phyloP scores from a whole-genome alignment of 2,113 vertebrate genomes.

The Ictidomys tridecemlineatus region DNA sequence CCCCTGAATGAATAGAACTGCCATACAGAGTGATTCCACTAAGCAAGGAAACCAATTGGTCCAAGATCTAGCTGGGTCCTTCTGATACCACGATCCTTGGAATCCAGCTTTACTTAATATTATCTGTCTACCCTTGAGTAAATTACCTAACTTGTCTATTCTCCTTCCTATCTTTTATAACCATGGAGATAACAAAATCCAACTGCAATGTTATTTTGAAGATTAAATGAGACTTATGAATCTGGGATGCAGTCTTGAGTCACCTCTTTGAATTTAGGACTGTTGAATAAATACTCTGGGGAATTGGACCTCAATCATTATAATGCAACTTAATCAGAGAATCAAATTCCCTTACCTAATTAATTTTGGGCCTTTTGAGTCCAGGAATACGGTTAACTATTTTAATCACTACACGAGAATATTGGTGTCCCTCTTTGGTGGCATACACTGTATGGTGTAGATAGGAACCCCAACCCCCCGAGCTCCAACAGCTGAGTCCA shows the following conservation, averaged over 20 bases:
- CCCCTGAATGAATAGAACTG: not conserved
- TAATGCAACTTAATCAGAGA: slow-evolving; percentile 31
- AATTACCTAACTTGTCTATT: not conserved
- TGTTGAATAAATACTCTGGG: not conserved
- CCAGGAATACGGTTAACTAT: not conserved
- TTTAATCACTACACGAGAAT: not conserved
- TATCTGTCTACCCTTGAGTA: not conserved
- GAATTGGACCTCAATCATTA: not conserved
- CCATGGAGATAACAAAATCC: not conserved
- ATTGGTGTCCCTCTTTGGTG: not conserved
- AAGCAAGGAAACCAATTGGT: not conserved
- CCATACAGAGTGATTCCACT: too few relatives aligned
- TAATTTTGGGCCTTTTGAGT: not conserved
- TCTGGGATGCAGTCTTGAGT: not conserved
- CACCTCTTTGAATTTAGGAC: not conserved
- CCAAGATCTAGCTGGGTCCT: not conserved
- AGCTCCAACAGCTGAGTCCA: not conserved
- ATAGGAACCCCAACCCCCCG: rapidly evolving
- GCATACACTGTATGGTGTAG: rapidly evolving
- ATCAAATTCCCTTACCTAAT: not conserved
- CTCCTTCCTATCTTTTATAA: not conserved
- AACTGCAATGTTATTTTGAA: slow-evolving; percentile 12
- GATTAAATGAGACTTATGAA: not conserved
- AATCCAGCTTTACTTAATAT: not conserved
- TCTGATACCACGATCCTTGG: too few relatives aligned